These are phyloP conservation scores for Lepas anatifera DNA, from an alignment of 2,888 invertebrate genomes.

Conservation along the genomic window DNA sequence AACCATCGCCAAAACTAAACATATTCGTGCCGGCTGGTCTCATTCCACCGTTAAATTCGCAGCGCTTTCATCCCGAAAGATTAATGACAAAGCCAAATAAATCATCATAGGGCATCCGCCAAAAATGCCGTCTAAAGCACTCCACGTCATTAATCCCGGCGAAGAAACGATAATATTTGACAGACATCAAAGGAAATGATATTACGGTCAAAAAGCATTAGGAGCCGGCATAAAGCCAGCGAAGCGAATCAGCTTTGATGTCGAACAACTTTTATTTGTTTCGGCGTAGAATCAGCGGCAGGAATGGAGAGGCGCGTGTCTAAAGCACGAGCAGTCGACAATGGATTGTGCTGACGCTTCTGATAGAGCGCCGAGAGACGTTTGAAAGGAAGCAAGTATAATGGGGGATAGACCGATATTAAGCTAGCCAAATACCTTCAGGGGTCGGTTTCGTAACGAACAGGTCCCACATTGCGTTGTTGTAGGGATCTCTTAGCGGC, in stretches of 20 bases:
- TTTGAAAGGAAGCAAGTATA: too few species aligned
- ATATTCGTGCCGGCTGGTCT: not conserved
- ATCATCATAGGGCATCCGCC: constrained; percentile 11
- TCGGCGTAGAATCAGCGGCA: not conserved
- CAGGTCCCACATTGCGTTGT: too few species aligned
- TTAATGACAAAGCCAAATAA: constrained; percentile 12
- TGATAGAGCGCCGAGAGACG: not conserved
- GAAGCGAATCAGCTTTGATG: not conserved
- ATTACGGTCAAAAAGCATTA: constrained; percentile 9
- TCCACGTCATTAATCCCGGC: not conserved
- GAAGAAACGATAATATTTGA: constrained; percentile 12
- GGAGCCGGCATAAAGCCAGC: constrained; percentile 7
- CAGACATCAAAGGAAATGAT: constrained; percentile 9
- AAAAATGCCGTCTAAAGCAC: constrained; percentile 12
- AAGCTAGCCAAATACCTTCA: too few species aligned
- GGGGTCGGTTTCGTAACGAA: too few species aligned
- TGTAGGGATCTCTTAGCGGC: too few species aligned
- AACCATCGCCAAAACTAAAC: not conserved
- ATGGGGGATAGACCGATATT: too few species aligned
- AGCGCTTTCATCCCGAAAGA: constrained; percentile 7
- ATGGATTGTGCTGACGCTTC: not conserved
- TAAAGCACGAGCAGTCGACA: not conserved
- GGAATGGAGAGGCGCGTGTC: not conserved
- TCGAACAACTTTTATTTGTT: not conserved
- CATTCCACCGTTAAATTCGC: constrained; percentile 5